Base-by-base conservation (phyloP, 1,140 invertebrate species). In the Trialeurodes vaporariorum region DNA sequence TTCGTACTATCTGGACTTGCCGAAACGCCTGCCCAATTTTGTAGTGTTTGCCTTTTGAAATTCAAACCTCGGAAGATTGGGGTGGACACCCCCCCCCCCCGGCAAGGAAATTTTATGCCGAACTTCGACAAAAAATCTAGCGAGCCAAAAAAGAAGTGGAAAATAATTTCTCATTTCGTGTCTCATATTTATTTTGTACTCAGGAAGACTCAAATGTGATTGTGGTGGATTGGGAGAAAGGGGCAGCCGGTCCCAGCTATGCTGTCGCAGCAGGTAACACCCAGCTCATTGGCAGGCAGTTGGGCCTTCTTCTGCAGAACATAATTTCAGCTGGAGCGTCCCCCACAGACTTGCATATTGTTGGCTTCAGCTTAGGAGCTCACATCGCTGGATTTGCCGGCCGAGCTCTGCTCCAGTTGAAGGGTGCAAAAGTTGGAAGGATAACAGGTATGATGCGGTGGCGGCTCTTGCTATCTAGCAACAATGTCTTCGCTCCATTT, bases 331-430 rank as follows among this genome's bases (percentile, higher is more conserved):
- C 81, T 23, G 71, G 83, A 0, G 76, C 79, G 12, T 72, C 76
- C 23, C 73, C 81, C 0, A 72, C 75, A 1, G 69, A 79, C 0
- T 81, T 89, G 1, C 89, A 92, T 75, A 72, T 91, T 0, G 83
- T 92, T 49, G 91, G 90, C 1, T 91, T 91, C 76, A 90, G 88
- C 72, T 75, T 92, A 0, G 90, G 89, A 1, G 88, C 89, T 1
- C 89, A 92, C 71, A 84, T 89, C 0, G 87, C 86, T 5, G 89
- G 87, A 0, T 86, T 85, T 68, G 85, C 87, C 0, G 88, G 88
- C 0, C 83, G 87, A 69, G 71, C 84, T n/a, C 72, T 88, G 0
- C 83, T 83, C 65, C 77, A 74, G 2, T 17, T 49, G 17, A 79
- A 76, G 27, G 81, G 81, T 2, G 72, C 81, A 1, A 79, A 83